phyloP scores from a whole-genome alignment of 2,888 invertebrate species.

The Drosophila prostipennis region DNA sequence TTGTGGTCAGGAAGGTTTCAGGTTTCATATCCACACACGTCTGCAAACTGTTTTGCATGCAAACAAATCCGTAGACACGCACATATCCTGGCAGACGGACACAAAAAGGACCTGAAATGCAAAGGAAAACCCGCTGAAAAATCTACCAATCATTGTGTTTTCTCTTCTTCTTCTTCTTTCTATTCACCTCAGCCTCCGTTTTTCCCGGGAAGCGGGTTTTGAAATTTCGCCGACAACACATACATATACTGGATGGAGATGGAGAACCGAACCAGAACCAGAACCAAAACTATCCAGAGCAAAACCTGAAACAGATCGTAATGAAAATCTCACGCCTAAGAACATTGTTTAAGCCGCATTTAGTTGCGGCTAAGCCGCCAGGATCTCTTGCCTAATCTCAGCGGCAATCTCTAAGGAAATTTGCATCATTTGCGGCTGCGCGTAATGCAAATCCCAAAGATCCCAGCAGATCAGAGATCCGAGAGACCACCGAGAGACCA shows the following conservation, averaged over 20 bases:
- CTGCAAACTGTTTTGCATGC: constrained; percentile 62
- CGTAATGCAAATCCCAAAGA: constrained; percentile 64
- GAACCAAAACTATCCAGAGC: too few relatives aligned
- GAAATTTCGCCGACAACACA: constrained; percentile 70
- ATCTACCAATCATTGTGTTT: constrained; percentile 42
- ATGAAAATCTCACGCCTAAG: constrained; percentile 76
- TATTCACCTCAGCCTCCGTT: constrained; percentile 24
- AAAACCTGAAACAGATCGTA: constrained; percentile 16
- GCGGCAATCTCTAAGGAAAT: constrained; percentile 72
- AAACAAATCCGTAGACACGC: constrained; percentile 54
- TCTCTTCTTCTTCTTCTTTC: constrained; percentile 7
- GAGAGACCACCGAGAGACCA: constrained; percentile 33
- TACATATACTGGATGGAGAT: background rate
- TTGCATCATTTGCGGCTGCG: constrained; percentile 73
- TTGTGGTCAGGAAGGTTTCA: constrained; percentile 41
- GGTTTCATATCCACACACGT: constrained; percentile 49
- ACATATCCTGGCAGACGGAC: constrained; percentile 57
- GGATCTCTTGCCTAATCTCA: constrained; percentile 55
- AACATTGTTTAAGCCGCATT: constrained; percentile 74
- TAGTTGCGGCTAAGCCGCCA: constrained; percentile 66
- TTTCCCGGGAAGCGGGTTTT: constrained; percentile 60
- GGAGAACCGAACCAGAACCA: background rate
- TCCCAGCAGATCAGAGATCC: constrained; percentile 11
- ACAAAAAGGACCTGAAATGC: constrained; percentile 6
- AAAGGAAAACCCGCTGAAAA: constrained; percentile 19